Evolutionary conservation across 2,797 vertebrate species (phyloP).

Genomic region (Acomys russatus): DNA sequence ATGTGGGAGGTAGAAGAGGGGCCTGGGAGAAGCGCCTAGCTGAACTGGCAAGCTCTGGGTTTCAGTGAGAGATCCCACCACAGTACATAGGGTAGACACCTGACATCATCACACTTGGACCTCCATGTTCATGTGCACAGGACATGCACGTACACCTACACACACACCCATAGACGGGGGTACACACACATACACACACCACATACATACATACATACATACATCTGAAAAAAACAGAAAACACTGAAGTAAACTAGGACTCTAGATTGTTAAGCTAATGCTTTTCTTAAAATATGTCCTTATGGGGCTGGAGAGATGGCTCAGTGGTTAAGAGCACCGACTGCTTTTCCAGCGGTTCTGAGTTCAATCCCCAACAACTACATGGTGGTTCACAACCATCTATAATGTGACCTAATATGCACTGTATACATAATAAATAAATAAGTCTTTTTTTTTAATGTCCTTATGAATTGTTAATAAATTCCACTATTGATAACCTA

Average conservation of each 20-base stretch:
- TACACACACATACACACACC: neutral
- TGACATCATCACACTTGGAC: neutral
- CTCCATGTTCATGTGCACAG: neutral
- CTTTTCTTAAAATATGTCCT: neutral
- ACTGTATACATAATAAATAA: too few species aligned
- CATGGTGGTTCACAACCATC: too few species aligned
- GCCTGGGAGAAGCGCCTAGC: neutral
- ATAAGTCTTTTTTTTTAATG: neutral
- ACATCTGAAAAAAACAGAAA: neutral
- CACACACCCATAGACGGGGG: neutral
- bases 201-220: too few species aligned
- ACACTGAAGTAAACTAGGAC: constrained; percentile 5
- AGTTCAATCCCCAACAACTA: too few species aligned
- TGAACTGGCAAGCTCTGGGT: neutral
- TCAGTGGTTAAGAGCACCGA: too few species aligned
- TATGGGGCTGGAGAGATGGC: too few species aligned
- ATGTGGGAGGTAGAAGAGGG: neutral
- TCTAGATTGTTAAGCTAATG: too few species aligned
- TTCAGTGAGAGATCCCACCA: neutral
- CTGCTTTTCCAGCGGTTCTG: too few species aligned
- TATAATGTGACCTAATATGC: too few species aligned
- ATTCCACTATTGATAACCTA: constrained; percentile 32
- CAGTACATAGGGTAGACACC: neutral
- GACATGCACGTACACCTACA: neutral
- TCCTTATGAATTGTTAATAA: constrained; percentile 23